Evolutionary conservation across 1,140 invertebrate genomes (phyloP).

Genomic region (Drosophila repletoides): DNA sequence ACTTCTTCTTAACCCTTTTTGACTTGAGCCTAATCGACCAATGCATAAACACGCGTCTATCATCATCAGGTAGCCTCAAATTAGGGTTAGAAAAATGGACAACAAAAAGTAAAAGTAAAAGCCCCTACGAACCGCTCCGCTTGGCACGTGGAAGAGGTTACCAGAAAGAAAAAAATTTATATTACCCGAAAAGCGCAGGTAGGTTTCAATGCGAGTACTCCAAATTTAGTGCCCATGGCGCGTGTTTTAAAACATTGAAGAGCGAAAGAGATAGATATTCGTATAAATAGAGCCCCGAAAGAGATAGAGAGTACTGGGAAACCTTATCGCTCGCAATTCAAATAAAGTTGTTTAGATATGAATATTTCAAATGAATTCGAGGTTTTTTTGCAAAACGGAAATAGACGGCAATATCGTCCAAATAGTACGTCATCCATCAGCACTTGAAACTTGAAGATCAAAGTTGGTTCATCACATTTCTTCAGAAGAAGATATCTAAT

Average conservation of each 20-base stretch:
- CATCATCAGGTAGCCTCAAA: conserved; percentile 28
- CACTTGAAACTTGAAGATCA: no score
- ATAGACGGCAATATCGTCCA: no score
- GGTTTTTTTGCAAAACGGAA: conserved; percentile 39
- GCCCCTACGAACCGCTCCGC: conserved; percentile 7
- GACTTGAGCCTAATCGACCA: conserved; percentile 11
- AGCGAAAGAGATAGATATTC: background rate
- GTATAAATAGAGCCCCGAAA: no score
- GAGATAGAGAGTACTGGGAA: conserved; percentile 7
- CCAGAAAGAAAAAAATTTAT: conserved; percentile 24
- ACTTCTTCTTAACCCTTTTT: conserved; percentile 8
- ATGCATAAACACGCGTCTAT: conserved; percentile 12
- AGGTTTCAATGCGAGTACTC: conserved; percentile 1
- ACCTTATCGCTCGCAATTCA: conserved; percentile 41
- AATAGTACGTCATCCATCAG: no score
- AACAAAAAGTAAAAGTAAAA: conserved; percentile 21
- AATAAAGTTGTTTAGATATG: conserved; percentile 20
- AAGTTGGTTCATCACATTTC: no score
- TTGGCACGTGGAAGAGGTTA: conserved; percentile 9
- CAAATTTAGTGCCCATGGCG: no score
- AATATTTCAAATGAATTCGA: conserved; percentile 53
- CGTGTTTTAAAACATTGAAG: no score
- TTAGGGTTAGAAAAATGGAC: background rate
- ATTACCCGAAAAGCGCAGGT: conserved; percentile 37
- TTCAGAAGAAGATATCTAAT: no score